Percentiles rank a stretch among this genome's conserved stretches.
phyloP scores from a whole-genome alignment of 1,140 invertebrate species.

The Hormaphis cornu region DNA sequence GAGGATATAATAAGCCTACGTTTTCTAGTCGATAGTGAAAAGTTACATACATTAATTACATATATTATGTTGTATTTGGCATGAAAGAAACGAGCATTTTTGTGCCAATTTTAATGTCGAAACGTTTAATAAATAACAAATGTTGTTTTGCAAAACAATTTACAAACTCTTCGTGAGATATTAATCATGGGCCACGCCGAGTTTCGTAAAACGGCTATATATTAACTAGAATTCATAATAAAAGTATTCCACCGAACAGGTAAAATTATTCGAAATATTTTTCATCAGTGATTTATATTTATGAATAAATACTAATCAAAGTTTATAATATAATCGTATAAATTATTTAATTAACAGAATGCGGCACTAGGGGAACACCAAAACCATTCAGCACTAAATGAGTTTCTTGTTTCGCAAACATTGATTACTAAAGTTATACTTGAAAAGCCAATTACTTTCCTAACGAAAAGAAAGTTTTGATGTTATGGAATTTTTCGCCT shows the following conservation, averaged over 20 bases:
- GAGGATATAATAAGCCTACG: too few species aligned
- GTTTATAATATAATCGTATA: slow-evolving; percentile 9
- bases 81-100: too few species aligned
- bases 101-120: too few species aligned
- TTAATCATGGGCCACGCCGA: too few species aligned
- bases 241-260: background rate
- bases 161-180: too few species aligned
- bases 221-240: background rate
- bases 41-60: too few species aligned
- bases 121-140: too few species aligned
- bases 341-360: slow-evolving; percentile 25
- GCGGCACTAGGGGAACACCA: background rate
- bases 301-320: slow-evolving; percentile 28
- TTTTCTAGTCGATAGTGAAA: too few species aligned
- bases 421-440: slow-evolving; percentile 26
- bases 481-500: slow-evolving; percentile 1
- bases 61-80: too few species aligned
- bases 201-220: too few species aligned
- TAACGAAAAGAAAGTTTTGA: slow-evolving; percentile 1
- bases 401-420: slow-evolving; percentile 23
- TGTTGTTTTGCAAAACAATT: too few species aligned
- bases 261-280: slow-evolving; percentile 1
- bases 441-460: slow-evolving; percentile 18
- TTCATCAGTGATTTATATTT: background rate
- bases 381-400: slow-evolving; percentile 13